phyloP scores from a whole-genome alignment of 2,888 invertebrate species.

The Drosophila bunnanda region DNA sequence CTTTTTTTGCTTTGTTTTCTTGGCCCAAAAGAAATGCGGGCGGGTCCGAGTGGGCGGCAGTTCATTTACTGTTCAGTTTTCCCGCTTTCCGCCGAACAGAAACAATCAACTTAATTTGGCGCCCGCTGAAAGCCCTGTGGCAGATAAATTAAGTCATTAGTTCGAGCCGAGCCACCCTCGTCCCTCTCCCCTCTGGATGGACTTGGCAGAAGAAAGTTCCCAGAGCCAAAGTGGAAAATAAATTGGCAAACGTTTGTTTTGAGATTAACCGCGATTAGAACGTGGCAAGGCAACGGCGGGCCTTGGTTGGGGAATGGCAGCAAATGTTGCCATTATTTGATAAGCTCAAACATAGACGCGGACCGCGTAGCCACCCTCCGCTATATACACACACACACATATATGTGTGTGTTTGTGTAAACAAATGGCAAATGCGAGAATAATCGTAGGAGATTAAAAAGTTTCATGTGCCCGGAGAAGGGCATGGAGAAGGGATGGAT shows the following conservation, averaged over 20 bases:
- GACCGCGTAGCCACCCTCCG: conserved; percentile 13
- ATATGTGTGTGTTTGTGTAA: conserved; percentile 67
- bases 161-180: conserved; percentile 67
- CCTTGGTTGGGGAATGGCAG: conserved; percentile 62
- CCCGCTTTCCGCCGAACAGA: conserved; percentile 24
- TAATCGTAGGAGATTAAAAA: conserved; percentile 83
- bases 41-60: conserved; percentile 25
- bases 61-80: conserved; percentile 41
- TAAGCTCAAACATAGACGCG: conserved; percentile 78
- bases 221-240: conserved; percentile 81
- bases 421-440: conserved; percentile 84
- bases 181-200: not conserved
- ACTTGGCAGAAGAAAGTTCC: conserved; percentile 56
- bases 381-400: conserved; percentile 3
- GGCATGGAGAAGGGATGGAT: not conserved
- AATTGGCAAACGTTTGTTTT: conserved; percentile 84
- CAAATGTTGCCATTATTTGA: conserved; percentile 82
- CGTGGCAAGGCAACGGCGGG: conserved; percentile 1
- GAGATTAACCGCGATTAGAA: conserved; percentile 84
- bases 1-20: not conserved
- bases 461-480: conserved; percentile 70
- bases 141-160: conserved; percentile 85
- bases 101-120: conserved; percentile 82
- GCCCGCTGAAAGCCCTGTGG: conserved; percentile 83
- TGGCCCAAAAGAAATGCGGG: conserved; percentile 37